Percentiles rank a stretch among this genome's conserved stretches.
Evolutionary conservation across 2,888 invertebrate species (phyloP).

Genomic region (Eilema caniola): DNA sequence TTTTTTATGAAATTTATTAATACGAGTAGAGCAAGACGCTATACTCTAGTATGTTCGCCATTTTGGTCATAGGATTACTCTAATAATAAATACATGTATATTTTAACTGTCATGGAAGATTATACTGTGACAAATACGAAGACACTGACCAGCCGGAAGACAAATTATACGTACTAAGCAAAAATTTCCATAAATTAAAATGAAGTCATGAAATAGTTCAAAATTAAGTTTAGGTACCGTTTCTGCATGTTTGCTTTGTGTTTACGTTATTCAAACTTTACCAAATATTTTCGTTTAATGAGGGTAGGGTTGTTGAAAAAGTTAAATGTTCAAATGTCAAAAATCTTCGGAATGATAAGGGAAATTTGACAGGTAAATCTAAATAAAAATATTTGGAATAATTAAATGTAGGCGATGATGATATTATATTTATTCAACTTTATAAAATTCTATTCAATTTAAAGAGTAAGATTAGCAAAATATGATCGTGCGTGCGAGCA

Average conservation of each 20-base stretch:
- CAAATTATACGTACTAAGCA: neutral
- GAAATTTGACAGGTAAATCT: too few species aligned
- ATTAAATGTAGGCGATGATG: too few species aligned
- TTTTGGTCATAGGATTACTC: neutral
- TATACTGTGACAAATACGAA: neutral
- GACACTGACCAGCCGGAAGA: neutral
- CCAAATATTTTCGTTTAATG: neutral
- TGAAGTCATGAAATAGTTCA: neutral
- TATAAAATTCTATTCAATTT: too few species aligned
- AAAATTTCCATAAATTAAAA: constrained; percentile 3
- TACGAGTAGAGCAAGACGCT: too few species aligned
- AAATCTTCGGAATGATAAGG: too few species aligned
- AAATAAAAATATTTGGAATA: too few species aligned
- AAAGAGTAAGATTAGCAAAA: too few species aligned
- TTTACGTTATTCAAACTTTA: neutral
- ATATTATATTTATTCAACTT: too few species aligned
- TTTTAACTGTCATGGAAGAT: constrained; percentile 2
- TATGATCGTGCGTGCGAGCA: neutral
- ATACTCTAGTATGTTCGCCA: too few species aligned
- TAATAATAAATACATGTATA: neutral
- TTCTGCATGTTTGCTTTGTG: neutral
- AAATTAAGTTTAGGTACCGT: neutral
- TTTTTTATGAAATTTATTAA: too few species aligned
- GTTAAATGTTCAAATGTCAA: too few species aligned
- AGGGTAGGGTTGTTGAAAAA: neutral